Evolutionary conservation across 2,113 vertebrate species (phyloP), one percentile per base, ranked within the genome.

Genomic region (Amphiprion percula): DNA sequence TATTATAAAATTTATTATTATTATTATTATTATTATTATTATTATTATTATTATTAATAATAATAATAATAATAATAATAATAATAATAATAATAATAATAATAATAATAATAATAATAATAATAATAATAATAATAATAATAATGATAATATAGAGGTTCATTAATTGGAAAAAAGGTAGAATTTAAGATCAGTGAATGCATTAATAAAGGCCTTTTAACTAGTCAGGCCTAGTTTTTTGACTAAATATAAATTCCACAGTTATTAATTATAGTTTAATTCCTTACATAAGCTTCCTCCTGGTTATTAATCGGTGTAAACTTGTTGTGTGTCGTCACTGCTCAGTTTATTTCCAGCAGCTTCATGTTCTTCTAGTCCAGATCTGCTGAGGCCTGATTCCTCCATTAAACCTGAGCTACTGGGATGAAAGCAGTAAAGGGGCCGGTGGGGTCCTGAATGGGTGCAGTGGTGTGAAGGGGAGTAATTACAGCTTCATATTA

Each of bases 401-500:
- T 37, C 33, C 33, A 85, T 21, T 21, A 88, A 92, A 94, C 68
- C 88, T 88, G 88, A 78, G 92, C 92, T 87, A 93, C 94, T 93
- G 83, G 94, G 92, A 94, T 95, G 81, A 94, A 37, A 94, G 94
- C 89, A 90, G 91, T 94, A 94, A 95, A 94, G 92, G 88, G 91
- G 70, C 92, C 93, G 86, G 91, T 91, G 88, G 89, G 88, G 83
- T 87, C 82, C 80, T 95, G 93, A 95, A 95, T 94, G 89, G 93
- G 85, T 80, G 92, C 94, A 94, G 89, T 90, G 93, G 94, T 91
- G 93, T 92, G 93, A 91, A 93, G 92, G 92, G 90, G 91, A 93
- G 93, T 94, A 95, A 95, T 95, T 94, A 95, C 95, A 94, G 93
- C 95, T 94, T 95, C 94, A 94, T 95, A 91, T 93, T 92, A 95